A percentile compares a stretch with the other conserved stretches of the same genome.
Evolutionary conservation across 2,113 vertebrate species (phyloP).

Genomic region (Gobius niger): DNA sequence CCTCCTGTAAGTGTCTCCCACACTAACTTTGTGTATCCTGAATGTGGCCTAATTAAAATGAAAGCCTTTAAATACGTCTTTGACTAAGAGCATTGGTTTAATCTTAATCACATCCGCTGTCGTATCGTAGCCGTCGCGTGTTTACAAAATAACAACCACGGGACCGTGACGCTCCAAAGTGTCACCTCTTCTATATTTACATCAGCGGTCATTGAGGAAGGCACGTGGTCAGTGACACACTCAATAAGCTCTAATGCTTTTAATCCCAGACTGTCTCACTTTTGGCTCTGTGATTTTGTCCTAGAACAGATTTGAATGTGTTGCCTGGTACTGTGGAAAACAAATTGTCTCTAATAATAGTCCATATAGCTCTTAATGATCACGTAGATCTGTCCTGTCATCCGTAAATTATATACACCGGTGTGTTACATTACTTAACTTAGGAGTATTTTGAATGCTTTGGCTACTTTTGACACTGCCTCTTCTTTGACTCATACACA

Average conservation of each 20-base stretch:
- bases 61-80: conserved; percentile 53
- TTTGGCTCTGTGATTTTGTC: no score
- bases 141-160: conserved; percentile 42
- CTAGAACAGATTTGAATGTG: not conserved
- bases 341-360: conserved; percentile 72
- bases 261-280: not conserved
- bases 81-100: conserved; percentile 41
- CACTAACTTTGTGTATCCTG: conserved; percentile 21
- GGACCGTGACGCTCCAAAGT: conserved; percentile 11
- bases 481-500: not conserved
- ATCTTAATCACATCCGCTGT: conserved; percentile 52
- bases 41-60: conserved; percentile 56
- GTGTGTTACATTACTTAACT: no score
- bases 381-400: conserved; percentile 23
- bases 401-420: not conserved
- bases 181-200: conserved; percentile 41
- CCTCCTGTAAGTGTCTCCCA: conserved; percentile 22
- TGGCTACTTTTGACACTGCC: not conserved
- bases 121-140: conserved; percentile 10
- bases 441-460: no score
- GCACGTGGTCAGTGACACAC: conserved; percentile 23
- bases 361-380: conserved; percentile 15
- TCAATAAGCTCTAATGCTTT: not conserved
- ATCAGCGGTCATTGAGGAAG: conserved; percentile 18
- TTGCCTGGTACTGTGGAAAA: conserved; percentile 36